Evolutionary conservation across 2,888 invertebrate genomes (phyloP), one percentile per base, ranked within the genome.

Genomic region (Heliconius ismenius): DNA sequence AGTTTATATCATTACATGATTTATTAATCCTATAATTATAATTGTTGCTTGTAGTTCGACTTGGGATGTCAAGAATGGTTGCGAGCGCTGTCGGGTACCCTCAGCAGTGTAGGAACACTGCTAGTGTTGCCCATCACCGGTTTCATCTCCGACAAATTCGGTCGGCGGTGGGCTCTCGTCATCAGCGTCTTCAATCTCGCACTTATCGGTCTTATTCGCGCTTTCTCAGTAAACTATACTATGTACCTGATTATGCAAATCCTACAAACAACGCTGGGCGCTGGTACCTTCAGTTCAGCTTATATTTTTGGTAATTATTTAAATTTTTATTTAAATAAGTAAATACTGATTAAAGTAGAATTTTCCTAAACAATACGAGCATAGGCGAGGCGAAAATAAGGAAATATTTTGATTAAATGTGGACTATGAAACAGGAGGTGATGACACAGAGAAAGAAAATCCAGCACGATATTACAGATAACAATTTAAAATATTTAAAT

Each of bases 71-170:
- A 94, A 54, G 90, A 95, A 81, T 96, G 96, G 96, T 95, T 95
- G 84, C 87, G 96, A 72, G 94, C 96, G 0, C 83, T 96, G 80
- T 95, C 96, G 24, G 96, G 96, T 6, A 96, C 96, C 9, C 88
- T 96, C 6, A 95, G 95, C 84, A 96, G 95, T 82, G 84, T 95
- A 70, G 96, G 96, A 18, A 95, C 95, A 82, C 95, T 96, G 81
- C 87, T 96, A 78, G 95, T 95, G 10, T 89, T 96, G 80, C 95
- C 95, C 1, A 86, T 96, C 62, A 94, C 95, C 6, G 96, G 96
- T 54, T 92, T 93, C 72, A 84, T 96, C 63, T 96, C 96, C 4
- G 96, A 96, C 87, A 95, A 91, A 76, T 93, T 87, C 75, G 94
- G 94, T 13, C 85, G 94, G 67, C 88, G 91, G 63, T 85, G 88